These are phyloP conservation scores for Pantelozetes paolii DNA, from an alignment of 2,888 invertebrate species.

Conservation along the genomic window DNA sequence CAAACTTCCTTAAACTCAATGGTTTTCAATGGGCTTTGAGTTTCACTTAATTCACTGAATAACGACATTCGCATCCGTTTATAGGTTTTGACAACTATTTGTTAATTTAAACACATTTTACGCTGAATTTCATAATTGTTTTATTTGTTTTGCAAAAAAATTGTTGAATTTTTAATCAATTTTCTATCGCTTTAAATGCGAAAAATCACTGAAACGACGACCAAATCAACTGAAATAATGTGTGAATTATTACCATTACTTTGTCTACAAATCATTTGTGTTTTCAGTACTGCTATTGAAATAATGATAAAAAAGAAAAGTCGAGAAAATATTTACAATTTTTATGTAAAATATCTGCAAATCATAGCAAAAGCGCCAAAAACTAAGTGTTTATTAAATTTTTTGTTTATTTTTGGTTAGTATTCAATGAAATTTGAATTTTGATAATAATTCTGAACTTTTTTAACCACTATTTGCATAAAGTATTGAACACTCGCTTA, in stretches of 20 bases:
- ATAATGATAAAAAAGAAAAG: too few relatives aligned
- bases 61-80: constrained; percentile 20
- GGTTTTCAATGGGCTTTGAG: not conserved
- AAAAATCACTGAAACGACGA: too few relatives aligned
- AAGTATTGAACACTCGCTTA: too few relatives aligned
- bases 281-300: too few relatives aligned
- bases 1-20: constrained; percentile 20
- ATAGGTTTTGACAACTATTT: not conserved
- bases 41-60: not conserved
- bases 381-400: not conserved
- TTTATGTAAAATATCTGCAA: not conserved
- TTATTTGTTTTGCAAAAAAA: too few relatives aligned
- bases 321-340: too few relatives aligned
- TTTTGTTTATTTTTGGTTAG: not conserved
- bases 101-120: not conserved
- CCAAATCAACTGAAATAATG: too few relatives aligned
- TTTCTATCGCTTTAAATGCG: too few relatives aligned
- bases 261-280: too few relatives aligned
- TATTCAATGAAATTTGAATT: constrained; percentile 11
- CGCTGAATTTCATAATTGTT: too few relatives aligned
- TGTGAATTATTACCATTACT: too few relatives aligned
- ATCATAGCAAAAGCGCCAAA: not conserved
- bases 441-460: not conserved
- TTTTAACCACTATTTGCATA: not conserved
- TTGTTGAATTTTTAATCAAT: too few relatives aligned